Evolutionary conservation across 2,888 invertebrate genomes (phyloP).

Genomic region (Chloroclysta siterata): DNA sequence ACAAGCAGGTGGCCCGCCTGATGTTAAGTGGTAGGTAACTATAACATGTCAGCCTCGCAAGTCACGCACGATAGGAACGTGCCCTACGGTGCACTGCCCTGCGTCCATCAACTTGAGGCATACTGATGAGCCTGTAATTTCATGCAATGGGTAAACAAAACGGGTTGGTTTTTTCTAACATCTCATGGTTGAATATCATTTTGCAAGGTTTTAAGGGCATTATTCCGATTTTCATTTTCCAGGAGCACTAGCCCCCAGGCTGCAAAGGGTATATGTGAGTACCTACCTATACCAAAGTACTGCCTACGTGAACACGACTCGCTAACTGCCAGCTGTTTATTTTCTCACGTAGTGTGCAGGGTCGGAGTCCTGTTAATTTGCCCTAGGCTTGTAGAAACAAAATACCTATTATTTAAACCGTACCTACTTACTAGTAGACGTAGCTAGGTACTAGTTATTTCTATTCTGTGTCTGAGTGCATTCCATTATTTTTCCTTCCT

Average conservation of each 20-base stretch:
- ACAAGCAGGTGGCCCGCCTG: no score
- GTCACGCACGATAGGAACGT: no score
- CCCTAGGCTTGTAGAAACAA: neutral
- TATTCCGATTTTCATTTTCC: slow-evolving; percentile 21
- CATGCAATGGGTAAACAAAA: no score
- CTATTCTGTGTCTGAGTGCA: no score
- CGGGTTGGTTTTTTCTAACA: slow-evolving; percentile 52
- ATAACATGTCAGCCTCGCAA: no score
- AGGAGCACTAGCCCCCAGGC: slow-evolving; percentile 19
- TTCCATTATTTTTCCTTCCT: no score
- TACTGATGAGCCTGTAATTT: no score
- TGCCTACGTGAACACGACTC: slow-evolving; percentile 13
- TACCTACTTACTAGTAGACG: no score
- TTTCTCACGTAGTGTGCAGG: slow-evolving; percentile 30
- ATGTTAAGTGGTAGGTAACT: no score
- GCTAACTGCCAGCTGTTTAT: slow-evolving; percentile 30
- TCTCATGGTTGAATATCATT: slow-evolving; percentile 79
- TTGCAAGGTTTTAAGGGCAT: slow-evolving; percentile 6
- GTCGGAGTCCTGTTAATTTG: slow-evolving; percentile 7
- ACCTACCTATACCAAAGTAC: neutral
- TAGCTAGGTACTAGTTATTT: no score
- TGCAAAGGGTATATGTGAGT: slow-evolving; percentile 1
- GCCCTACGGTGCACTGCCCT: no score
- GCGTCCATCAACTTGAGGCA: no score
- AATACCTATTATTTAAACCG: neutral